Evolutionary conservation across 2,113 vertebrate genomes (phyloP).

Genomic region (Indicator indicator): DNA sequence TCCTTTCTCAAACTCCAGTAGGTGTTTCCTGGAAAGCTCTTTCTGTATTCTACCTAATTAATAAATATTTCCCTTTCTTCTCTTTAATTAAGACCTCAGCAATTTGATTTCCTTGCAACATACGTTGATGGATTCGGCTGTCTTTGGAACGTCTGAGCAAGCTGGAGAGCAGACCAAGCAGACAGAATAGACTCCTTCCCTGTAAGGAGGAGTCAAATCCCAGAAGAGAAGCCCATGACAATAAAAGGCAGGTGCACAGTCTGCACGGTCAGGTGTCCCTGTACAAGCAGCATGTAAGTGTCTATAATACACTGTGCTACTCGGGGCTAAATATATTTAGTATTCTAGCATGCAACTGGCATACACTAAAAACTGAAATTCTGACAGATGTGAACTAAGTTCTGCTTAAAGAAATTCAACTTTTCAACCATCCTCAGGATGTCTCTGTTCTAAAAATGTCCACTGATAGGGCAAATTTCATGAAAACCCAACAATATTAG

Average conservation of each 20-base stretch:
- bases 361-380: background rate
- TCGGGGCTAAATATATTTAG: background rate
- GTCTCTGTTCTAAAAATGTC: background rate
- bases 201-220: background rate
- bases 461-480: background rate
- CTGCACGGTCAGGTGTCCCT: background rate
- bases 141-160: background rate
- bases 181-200: background rate
- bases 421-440: background rate
- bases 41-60: background rate
- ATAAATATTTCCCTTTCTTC: background rate
- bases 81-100: background rate
- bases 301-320: background rate
- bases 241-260: accelerated
- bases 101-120: background rate
- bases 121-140: background rate
- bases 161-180: background rate
- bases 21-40: background rate
- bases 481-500: background rate
- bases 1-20: background rate
- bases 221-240: background rate
- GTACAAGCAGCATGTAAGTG: background rate
- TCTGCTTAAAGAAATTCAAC: background rate
- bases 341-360: background rate
- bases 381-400: background rate